These are phyloP conservation scores for Actinia tenebrosa DNA, from an alignment of 64 coral and sea anemone genomes.

Conservation along the genomic window DNA sequence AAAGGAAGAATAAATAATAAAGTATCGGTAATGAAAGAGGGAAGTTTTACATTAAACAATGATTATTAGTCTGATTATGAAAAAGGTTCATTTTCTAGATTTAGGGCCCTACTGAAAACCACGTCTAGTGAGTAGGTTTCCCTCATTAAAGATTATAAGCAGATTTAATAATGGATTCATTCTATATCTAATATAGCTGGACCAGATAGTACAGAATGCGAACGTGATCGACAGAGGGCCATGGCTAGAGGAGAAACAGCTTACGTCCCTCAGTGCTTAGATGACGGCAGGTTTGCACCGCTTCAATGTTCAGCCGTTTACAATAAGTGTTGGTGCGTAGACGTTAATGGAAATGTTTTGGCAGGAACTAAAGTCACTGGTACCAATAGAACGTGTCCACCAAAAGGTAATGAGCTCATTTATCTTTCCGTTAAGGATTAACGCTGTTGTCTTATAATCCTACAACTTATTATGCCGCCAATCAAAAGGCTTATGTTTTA, in stretches of 20 bases:
- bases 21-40: too few relatives aligned
- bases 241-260: conserved; percentile 20
- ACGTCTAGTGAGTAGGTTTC: too few relatives aligned
- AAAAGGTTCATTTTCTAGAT: too few relatives aligned
- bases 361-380: conserved; percentile 9
- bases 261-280: conserved; percentile 65
- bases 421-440: too few relatives aligned
- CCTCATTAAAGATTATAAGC: too few relatives aligned
- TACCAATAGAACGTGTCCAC: neutral
- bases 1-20: too few relatives aligned
- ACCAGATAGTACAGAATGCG: conserved; percentile 5
- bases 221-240: conserved; percentile 38
- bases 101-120: too few relatives aligned
- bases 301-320: conserved; percentile 54
- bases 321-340: conserved; percentile 77
- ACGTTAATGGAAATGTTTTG: conserved; percentile 45
- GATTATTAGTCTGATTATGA: too few relatives aligned
- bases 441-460: too few relatives aligned
- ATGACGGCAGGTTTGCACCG: conserved; percentile 60
- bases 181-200: neutral
- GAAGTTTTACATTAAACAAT: too few relatives aligned
- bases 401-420: neutral
- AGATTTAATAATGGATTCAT: neutral
- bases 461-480: too few relatives aligned
- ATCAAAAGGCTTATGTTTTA: too few relatives aligned